A percentile compares a stretch with the other conserved stretches of the same genome.
Conservation (phyloP, 2,888 invertebrate species). For the Stenodera caucasica region DNA sequence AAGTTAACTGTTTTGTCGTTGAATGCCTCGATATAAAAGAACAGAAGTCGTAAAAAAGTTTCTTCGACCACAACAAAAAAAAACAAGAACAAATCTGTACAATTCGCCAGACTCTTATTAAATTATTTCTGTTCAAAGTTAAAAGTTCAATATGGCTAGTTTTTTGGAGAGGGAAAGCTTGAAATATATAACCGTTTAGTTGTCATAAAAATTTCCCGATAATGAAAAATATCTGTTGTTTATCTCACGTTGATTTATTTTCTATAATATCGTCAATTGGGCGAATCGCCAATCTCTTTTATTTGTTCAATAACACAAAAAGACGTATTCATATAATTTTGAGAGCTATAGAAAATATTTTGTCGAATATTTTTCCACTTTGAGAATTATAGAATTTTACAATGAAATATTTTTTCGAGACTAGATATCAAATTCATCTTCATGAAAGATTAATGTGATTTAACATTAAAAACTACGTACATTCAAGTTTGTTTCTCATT, state of each 20-base stretch:
- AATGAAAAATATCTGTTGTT: not conserved
- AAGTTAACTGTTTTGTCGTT: no score
- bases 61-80: no score
- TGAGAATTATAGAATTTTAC: no score
- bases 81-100: no score
- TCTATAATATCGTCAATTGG: not conserved
- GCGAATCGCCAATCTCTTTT: not conserved
- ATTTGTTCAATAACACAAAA: not conserved
- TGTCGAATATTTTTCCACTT: no score
- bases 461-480: no score
- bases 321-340: not conserved
- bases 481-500: no score
- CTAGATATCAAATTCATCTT: no score
- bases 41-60: no score
- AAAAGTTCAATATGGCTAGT: not conserved
- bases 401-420: no score
- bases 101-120: conserved; percentile 3
- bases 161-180: not conserved
- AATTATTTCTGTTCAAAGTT: not conserved
- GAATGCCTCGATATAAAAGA: no score
- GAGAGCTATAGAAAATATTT: not conserved
- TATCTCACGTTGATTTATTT: not conserved
- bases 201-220: not conserved
- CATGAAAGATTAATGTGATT: no score
- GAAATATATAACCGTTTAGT: not conserved